These are phyloP conservation scores for Caerostris darwini DNA, from an alignment of 1,140 invertebrate species.

Conservation along the genomic window DNA sequence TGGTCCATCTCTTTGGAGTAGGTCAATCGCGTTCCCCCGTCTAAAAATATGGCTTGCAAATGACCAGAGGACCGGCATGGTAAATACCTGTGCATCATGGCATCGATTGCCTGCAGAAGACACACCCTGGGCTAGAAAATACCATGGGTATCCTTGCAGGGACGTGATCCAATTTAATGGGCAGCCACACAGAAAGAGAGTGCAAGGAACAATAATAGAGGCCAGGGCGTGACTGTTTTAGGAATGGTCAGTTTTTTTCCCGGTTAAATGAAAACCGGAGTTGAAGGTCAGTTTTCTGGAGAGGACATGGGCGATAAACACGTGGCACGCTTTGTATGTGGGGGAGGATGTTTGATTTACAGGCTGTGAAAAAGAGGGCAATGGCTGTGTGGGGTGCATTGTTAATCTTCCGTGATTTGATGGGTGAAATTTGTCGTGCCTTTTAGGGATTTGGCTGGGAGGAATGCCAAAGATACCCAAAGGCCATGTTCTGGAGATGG, in stretches of 20 bases:
- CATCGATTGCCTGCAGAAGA: background rate
- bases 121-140: slow-evolving; percentile 53
- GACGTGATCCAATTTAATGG: slow-evolving; percentile 69
- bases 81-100: slow-evolving; percentile 45
- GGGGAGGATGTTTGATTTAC: slow-evolving; percentile 17
- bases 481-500: background rate
- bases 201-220: slow-evolving; percentile 47
- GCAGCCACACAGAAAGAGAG: background rate
- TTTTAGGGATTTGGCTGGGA: background rate
- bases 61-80: background rate
- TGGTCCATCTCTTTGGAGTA: slow-evolving; percentile 2
- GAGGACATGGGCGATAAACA: slow-evolving; percentile 29
- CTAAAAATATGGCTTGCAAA: slow-evolving; percentile 32
- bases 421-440: background rate
- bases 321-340: background rate
- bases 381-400: slow-evolving; percentile 2
- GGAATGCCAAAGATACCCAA: too few species aligned
- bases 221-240: slow-evolving; percentile 54
- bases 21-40: too few species aligned
- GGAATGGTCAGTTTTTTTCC: slow-evolving; percentile 29
- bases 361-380: background rate
- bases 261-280: slow-evolving; percentile 37
- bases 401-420: background rate
- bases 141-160: background rate
- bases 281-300: slow-evolving; percentile 40